These are phyloP conservation scores for Dastarcus helophoroides DNA, from an alignment of 2,888 invertebrate genomes.

Conservation along the genomic window DNA sequence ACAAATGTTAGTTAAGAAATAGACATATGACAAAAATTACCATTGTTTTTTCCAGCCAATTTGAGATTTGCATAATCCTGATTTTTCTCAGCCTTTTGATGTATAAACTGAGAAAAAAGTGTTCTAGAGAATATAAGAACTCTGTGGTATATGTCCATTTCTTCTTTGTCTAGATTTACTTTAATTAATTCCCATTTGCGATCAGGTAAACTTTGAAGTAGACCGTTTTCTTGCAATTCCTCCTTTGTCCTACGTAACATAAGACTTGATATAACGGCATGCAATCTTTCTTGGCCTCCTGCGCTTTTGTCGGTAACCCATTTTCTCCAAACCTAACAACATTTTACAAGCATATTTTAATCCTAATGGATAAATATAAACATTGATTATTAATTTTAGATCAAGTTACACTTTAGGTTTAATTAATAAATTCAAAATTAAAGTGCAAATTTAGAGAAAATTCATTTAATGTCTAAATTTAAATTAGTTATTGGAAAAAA, in stretches of 20 bases:
- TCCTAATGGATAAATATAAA: too few relatives aligned
- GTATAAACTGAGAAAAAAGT: slow-evolving; percentile 63
- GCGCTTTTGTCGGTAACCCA: slow-evolving; percentile 80
- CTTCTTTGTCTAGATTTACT: slow-evolving; percentile 55
- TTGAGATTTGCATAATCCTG: slow-evolving; percentile 23
- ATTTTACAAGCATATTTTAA: too few relatives aligned
- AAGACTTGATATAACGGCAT: slow-evolving; percentile 71
- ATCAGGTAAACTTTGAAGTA: slow-evolving; percentile 50
- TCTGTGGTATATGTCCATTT: slow-evolving; percentile 69
- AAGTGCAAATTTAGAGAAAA: too few relatives aligned
- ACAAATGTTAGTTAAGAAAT: too few relatives aligned
- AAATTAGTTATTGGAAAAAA: too few relatives aligned
- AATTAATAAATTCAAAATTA: too few relatives aligned
- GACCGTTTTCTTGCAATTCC: slow-evolving; percentile 57
- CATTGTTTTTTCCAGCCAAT: background rate
- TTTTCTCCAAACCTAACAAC: slow-evolving; percentile 68
- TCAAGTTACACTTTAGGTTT: too few relatives aligned
- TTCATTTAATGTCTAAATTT: too few relatives aligned
- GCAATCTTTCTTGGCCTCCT: slow-evolving; percentile 70
- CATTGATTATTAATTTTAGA: too few relatives aligned
- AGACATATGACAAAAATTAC: background rate
- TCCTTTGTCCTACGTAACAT: slow-evolving; percentile 81
- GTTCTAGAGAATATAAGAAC: slow-evolving; percentile 59
- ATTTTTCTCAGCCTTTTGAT: slow-evolving; percentile 61
- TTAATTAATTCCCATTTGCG: slow-evolving; percentile 45